These are phyloP conservation scores for Pteruthius melanotis DNA, from an alignment of 2,113 vertebrate species.

Conservation along the genomic window DNA sequence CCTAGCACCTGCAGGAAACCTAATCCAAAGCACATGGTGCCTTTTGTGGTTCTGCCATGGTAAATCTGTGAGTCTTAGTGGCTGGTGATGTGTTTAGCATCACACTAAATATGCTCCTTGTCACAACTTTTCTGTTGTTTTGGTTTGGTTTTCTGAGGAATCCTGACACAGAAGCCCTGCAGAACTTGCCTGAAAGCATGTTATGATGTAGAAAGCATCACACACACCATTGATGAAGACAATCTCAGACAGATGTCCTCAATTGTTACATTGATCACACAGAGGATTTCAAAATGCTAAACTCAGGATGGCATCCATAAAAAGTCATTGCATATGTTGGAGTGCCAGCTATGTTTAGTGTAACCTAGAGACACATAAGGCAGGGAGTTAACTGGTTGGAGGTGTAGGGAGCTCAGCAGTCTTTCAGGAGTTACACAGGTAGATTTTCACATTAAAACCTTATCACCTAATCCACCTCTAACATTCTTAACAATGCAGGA, in stretches of 20 bases:
- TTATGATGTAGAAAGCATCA: background rate
- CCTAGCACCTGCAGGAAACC: background rate
- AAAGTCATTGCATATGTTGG: background rate
- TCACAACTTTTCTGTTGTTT: background rate
- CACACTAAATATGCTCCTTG: constrained; percentile 25
- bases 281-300: background rate
- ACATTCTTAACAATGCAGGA: background rate
- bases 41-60: background rate
- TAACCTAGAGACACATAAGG: background rate
- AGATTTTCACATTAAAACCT: background rate
- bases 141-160: background rate
- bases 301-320: background rate
- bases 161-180: background rate
- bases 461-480: background rate
- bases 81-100: background rate
- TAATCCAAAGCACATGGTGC: background rate
- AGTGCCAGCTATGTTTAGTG: background rate
- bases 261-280: background rate
- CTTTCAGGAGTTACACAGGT: background rate
- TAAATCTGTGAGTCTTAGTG: background rate
- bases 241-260: constrained; percentile 3
- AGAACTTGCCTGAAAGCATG: background rate
- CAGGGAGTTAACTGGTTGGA: background rate
- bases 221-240: background rate
- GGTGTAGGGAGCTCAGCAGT: background rate